A percentile compares a stretch with the other conserved stretches of the same genome.
phyloP scores from a whole-genome alignment of 30 jellyfish, hydroid and myxozoan genomes.

The Hydractinia symbiolongicarpus region DNA sequence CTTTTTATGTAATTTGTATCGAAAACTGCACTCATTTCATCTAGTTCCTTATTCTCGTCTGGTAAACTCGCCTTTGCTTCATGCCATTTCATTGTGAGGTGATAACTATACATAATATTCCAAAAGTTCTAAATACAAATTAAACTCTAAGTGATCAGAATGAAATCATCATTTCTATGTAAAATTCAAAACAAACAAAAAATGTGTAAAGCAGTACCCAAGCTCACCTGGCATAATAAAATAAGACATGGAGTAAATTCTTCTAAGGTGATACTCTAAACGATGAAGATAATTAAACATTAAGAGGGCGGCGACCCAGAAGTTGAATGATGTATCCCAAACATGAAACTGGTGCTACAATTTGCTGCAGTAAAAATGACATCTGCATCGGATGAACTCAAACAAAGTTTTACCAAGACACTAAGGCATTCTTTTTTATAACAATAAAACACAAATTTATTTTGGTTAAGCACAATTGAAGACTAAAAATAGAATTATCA shows the following conservation, averaged over 20 bases:
- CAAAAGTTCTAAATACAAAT: slow-evolving; percentile 61
- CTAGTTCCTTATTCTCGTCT: slow-evolving; percentile 29
- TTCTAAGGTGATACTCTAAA: slow-evolving; percentile 52
- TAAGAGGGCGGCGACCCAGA: no score
- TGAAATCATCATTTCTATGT: not conserved
- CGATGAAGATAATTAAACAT: not conserved
- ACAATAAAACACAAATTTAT: no score
- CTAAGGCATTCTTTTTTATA: no score
- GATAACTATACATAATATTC: slow-evolving; percentile 75
- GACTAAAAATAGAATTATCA: no score
- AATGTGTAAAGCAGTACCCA: not conserved
- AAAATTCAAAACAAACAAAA: not conserved
- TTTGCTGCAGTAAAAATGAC: not conserved
- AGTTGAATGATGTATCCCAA: no score
- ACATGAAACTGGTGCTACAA: no score
- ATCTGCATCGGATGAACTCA: not conserved
- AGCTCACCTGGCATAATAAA: slow-evolving; percentile 81
- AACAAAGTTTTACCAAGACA: no score
- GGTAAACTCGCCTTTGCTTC: slow-evolving; percentile 20
- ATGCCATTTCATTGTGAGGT: slow-evolving; percentile 80
- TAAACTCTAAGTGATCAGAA: not conserved
- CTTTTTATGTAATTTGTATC: slow-evolving; percentile 79
- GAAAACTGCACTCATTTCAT: slow-evolving; percentile 42
- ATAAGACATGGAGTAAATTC: slow-evolving; percentile 58
- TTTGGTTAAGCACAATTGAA: no score